Conservation (phyloP, 2,113 vertebrate genomes). For the Burhinus bistriatus region DNA sequence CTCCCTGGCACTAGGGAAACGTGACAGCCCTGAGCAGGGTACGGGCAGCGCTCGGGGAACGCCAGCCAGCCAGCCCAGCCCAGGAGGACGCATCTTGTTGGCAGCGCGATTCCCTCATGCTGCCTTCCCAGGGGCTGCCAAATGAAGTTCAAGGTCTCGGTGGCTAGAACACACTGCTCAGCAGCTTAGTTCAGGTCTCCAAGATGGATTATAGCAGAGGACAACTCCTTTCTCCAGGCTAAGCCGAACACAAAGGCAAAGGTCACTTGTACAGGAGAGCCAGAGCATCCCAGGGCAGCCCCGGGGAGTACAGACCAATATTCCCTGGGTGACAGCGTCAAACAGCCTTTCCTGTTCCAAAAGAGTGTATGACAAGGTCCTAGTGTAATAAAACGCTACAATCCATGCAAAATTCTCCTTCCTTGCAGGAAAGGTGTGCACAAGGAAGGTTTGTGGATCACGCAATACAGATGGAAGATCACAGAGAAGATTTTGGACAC, state of each 20-base stretch:
- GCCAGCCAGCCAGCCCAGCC: background rate
- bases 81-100: rapidly evolving
- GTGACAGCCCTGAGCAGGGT: background rate
- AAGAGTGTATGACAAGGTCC: background rate
- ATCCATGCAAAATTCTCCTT: background rate
- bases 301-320: rapidly evolving
- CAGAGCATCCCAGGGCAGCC: background rate
- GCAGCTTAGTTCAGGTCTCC: background rate
- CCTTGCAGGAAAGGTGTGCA: background rate
- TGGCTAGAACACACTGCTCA: background rate
- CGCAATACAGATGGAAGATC: background rate
- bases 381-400: background rate
- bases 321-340: background rate
- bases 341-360: background rate
- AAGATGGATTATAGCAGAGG: background rate
- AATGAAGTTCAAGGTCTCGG: background rate
- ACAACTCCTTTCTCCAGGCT: background rate
- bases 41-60: background rate
- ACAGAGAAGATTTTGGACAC: background rate
- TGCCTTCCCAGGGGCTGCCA: background rate
- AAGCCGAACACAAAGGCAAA: background rate
- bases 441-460: background rate
- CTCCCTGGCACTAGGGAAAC: background rate
- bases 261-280: rapidly evolving
- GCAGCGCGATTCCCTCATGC: rapidly evolving